Percentiles rank a stretch among this genome's conserved stretches.
These are phyloP conservation scores for Mustelus asterias DNA, from an alignment of 2,113 vertebrate genomes.

Conservation along the genomic window DNA sequence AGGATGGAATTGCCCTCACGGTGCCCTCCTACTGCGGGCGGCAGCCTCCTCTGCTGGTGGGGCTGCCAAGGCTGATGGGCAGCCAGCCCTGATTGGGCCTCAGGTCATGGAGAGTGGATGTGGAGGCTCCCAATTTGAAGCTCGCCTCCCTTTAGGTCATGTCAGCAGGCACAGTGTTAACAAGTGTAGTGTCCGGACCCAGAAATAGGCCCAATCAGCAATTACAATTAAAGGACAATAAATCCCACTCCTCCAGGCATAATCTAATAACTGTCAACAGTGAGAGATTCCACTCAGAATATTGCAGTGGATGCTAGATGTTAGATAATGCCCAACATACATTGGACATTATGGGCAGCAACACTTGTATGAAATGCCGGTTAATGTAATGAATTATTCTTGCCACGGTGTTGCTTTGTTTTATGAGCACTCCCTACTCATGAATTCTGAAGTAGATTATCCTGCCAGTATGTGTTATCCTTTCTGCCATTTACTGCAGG, in stretches of 20 bases:
- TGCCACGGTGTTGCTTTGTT: background rate
- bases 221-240: background rate
- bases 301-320: background rate
- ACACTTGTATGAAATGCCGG: background rate
- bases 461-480: background rate
- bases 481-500: background rate
- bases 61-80: background rate
- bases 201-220: background rate
- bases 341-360: too few relatives aligned
- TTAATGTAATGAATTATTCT: background rate
- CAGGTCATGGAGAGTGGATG: background rate
- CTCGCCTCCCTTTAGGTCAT: background rate
- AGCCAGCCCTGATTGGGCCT: background rate
- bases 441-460: constrained; percentile 1
- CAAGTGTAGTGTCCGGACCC: background rate
- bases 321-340: background rate
- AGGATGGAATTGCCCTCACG: too few relatives aligned
- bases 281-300: background rate
- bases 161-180: too few relatives aligned
- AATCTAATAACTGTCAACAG: background rate
- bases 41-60: background rate
- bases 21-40: too few relatives aligned
- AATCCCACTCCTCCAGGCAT: background rate
- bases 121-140: background rate
- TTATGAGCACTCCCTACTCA: background rate